Evolutionary conservation across 1,140 invertebrate species (phyloP), one percentile per base, ranked within the genome.

Genomic region (Drosophila triauraria): DNA sequence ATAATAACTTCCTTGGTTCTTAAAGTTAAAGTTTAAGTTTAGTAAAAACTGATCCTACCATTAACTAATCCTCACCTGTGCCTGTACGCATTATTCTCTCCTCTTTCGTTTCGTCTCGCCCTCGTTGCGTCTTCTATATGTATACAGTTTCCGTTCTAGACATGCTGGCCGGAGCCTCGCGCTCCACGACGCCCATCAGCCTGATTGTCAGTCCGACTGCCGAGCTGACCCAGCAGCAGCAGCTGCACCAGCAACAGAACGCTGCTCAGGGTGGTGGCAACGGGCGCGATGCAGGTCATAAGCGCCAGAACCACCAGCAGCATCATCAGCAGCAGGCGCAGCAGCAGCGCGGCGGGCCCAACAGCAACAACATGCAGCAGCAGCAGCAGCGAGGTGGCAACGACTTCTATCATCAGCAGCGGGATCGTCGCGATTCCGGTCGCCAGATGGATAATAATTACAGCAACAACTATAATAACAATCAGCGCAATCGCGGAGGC

Each of bases 161-260:
- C 93, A 94, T 97, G 78, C 96, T 97, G 83, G 95, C 95, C 67
- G 96, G 96, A 72, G 95, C 95, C 72, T 94, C 94, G 53, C 94
- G 96, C 51, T 96, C 96, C 42, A 96, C 96, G 43, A 97, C 97
- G 13, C 96, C 96, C 40, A 96, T 95, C 32, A 95, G 95, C 59
- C 93, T 95, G 62, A 91, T 95, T 88, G 96, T 97, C 93, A 96
- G 97, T 76, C 96, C 97, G 44, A 97, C 97, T 5, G 95, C 95
- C 64, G 97, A 98, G 93, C 96, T 97, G 91, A 95, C 96, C 67
- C 96, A 96, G 56, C 97, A 98, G 81, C 92, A 86, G 86, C 90
- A 93, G 67, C 88, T 91, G 50, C 62, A 79, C 38, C 75, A 81
- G 76, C 79, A 77, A 60, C 91, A 79, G 43, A 78, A 86, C 74